Evolutionary conservation across 1,140 invertebrate genomes (phyloP).

Genomic region (Apis florea): DNA sequence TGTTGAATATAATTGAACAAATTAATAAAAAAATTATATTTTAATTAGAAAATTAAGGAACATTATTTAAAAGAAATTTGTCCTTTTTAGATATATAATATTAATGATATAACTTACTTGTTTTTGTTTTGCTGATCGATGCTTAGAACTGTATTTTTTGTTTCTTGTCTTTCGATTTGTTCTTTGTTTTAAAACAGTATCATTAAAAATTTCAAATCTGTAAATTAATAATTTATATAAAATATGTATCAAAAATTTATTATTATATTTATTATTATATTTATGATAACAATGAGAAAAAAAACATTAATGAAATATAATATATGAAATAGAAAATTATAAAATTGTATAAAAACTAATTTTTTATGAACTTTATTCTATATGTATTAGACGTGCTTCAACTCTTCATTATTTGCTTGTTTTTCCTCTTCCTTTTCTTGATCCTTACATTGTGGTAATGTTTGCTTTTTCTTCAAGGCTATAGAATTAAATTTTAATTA

Average conservation of each 20-base stretch:
- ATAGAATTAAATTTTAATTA: constrained; percentile 1
- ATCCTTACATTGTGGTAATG: background rate
- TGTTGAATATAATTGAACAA: background rate
- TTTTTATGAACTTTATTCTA: constrained; percentile 30
- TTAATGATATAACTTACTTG: constrained; percentile 10
- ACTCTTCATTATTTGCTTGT: background rate
- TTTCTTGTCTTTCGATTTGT: background rate
- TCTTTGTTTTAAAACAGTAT: background rate
- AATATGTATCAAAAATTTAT: background rate
- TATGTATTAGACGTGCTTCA: background rate
- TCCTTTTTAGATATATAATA: background rate
- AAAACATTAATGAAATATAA: constrained; percentile 7
- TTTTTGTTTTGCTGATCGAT: background rate
- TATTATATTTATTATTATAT: background rate
- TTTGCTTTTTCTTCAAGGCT: constrained; percentile 39
- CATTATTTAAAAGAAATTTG: background rate
- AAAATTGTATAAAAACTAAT: constrained; percentile 16
- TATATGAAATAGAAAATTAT: background rate
- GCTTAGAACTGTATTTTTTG: background rate
- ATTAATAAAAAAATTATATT: constrained; percentile 6
- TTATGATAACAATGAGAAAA: background rate
- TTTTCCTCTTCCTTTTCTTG: background rate
- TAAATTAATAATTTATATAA: background rate
- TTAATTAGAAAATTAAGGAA: too few relatives aligned
- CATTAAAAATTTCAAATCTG: background rate